Evolutionary conservation across 2,797 vertebrate species (phyloP), one percentile per base, ranked within the genome.

Genomic region (Anas bernieri): DNA sequence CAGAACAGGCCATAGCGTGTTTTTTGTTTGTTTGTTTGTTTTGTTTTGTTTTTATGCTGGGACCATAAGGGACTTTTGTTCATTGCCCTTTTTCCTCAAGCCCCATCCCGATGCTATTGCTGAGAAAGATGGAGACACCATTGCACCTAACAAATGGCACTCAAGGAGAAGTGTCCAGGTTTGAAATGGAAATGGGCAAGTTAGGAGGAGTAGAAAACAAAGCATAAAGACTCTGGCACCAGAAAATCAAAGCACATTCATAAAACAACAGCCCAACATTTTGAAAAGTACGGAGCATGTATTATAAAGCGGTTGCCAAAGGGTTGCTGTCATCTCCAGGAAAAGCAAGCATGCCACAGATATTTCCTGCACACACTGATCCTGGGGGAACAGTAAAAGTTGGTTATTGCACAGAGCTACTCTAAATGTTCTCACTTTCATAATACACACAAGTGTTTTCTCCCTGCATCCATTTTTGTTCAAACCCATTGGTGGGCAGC

Each of bases 341-440:
- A 84, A 74, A 86, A 94, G 86, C 74, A 91, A 52, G 80, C 81
- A 69, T 62, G 93, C 78, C 94, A 95, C 94, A 96, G 93, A 93
- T 96, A 95, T 96, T 96, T 96, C 94, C 95, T 94, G 83, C 45
- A 84, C 90, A 96, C 22, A 0, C 66, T 61, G 88, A 90, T 96
- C 96, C 93, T 83, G 58, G 68, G 92, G 91, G 96, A 96, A 50
- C 83, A 90, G 90, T 94, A 81, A 95, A 90, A 95, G 86, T 66
- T 85, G 82, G 75, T 93, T 97, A 94, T 96, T 94, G 69, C 88
- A 86, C 92, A 96, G 93, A 90, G 86, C 91, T 86, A 62, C 85
- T 94, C 81, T 64, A 83, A 85, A 66, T 77, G 88, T 90, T 96
- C 92, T 94, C 90, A 89, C 94, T 94, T 96, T 93, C 93, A 94